Conservation (phyloP, 2,113 vertebrate species). For the Eurystomus gularis region DNA sequence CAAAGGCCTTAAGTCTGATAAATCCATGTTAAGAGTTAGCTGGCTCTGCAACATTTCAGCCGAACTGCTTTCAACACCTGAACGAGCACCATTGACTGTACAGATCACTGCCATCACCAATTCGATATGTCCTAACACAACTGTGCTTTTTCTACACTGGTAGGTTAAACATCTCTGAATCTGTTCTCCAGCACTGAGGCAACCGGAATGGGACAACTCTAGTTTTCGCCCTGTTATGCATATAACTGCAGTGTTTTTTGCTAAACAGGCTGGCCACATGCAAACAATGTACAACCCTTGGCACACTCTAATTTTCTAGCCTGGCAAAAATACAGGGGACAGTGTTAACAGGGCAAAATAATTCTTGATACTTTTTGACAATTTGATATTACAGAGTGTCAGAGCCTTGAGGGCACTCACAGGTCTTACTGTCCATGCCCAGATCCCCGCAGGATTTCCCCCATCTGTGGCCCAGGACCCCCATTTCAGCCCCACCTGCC, state of each 20-base stretch:
- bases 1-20: neutral
- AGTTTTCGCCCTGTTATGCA: neutral
- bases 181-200: neutral
- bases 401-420: neutral
- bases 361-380: neutral
- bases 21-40: neutral
- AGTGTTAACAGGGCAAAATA: neutral
- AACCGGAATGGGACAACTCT: neutral
- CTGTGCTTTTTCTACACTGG: neutral
- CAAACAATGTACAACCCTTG: neutral
- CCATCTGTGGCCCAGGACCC: accelerated
- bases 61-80: neutral
- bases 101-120: neutral
- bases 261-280: neutral
- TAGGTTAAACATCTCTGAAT: neutral
- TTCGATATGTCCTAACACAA: neutral
- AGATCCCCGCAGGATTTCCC: neutral
- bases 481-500: neutral
- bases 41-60: neutral
- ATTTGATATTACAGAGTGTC: neutral
- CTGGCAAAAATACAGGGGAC: neutral
- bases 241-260: neutral
- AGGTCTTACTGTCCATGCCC: neutral
- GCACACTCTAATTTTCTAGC: neutral
- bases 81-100: neutral